Conservation (phyloP, 2,113 vertebrate species). For the Pelmatolapia mariae region DNA sequence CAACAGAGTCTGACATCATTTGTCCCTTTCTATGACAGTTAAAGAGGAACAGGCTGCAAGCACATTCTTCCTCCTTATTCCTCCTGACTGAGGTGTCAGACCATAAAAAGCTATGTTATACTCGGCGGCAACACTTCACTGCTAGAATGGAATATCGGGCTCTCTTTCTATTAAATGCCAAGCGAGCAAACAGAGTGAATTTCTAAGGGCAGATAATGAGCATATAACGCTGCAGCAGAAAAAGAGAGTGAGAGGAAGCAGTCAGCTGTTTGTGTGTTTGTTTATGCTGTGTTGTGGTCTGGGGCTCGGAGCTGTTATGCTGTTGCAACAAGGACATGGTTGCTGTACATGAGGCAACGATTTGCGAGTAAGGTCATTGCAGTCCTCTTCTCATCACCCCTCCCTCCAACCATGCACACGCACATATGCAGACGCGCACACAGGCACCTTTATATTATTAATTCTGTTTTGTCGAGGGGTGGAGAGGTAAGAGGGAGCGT, state of each 20-base stretch:
- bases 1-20: constrained; percentile 47
- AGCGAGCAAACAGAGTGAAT: background rate
- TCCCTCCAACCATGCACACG: background rate
- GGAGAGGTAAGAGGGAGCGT: background rate
- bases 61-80: constrained; percentile 28
- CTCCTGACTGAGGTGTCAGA: constrained; percentile 44
- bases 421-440: background rate
- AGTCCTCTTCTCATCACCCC: constrained; percentile 10
- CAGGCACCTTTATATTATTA: constrained; percentile 29
- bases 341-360: constrained; percentile 36
- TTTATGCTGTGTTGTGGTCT: constrained; percentile 24
- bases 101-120: constrained; percentile 3
- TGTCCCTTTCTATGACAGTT: constrained; percentile 53
- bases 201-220: constrained; percentile 9
- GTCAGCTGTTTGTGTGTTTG: background rate
- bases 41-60: constrained; percentile 35
- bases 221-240: background rate
- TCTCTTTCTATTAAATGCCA: background rate
- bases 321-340: constrained; percentile 52
- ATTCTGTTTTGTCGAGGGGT: background rate
- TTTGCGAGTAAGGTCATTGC: constrained; percentile 56
- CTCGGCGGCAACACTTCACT: background rate
- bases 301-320: constrained; percentile 25
- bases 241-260: background rate
- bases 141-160: background rate